These are phyloP conservation scores for Dioctria linearis DNA, from an alignment of 2,888 invertebrate genomes.

Conservation along the genomic window DNA sequence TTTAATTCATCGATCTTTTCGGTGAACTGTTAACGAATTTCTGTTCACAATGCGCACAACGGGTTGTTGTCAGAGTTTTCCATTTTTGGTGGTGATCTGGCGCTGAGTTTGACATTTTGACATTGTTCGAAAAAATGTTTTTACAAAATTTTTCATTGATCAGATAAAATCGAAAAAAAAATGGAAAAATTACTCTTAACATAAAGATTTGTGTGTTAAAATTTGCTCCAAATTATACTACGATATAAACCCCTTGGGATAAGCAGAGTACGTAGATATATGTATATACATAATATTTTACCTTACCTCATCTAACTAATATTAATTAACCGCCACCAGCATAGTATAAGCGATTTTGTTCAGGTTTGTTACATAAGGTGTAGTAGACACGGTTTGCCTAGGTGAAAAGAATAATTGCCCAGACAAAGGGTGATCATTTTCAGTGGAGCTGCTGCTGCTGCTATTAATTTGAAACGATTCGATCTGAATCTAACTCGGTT, in stretches of 20 bases:
- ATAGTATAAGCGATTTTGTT: background rate
- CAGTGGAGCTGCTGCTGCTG: too few relatives aligned
- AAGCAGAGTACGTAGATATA: too few relatives aligned
- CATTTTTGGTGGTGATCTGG: slow-evolving; percentile 18
- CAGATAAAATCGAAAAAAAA: too few relatives aligned
- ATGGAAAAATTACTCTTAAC: too few relatives aligned
- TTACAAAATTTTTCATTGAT: background rate
- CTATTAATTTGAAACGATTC: slow-evolving; percentile 28
- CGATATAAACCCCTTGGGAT: background rate
- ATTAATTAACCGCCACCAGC: slow-evolving; percentile 27
- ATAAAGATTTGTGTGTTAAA: background rate
- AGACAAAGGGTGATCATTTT: slow-evolving; percentile 39
- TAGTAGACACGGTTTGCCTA: background rate
- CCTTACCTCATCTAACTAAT: slow-evolving; percentile 22
- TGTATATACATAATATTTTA: slow-evolving; percentile 10
- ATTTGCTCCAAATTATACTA: background rate
- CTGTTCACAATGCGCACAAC: slow-evolving; percentile 37
- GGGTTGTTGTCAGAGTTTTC: slow-evolving; percentile 35
- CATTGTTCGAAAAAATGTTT: background rate
- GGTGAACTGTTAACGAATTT: slow-evolving; percentile 20
- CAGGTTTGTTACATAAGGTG: slow-evolving; percentile 24
- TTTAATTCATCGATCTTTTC: background rate
- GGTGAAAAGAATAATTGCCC: slow-evolving; percentile 25
- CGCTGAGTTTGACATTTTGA: slow-evolving; percentile 30
- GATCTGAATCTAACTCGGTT: slow-evolving; percentile 21